These are phyloP conservation scores for Gopherus evgoodei DNA, from an alignment of 2,113 vertebrate genomes.

Conservation along the genomic window DNA sequence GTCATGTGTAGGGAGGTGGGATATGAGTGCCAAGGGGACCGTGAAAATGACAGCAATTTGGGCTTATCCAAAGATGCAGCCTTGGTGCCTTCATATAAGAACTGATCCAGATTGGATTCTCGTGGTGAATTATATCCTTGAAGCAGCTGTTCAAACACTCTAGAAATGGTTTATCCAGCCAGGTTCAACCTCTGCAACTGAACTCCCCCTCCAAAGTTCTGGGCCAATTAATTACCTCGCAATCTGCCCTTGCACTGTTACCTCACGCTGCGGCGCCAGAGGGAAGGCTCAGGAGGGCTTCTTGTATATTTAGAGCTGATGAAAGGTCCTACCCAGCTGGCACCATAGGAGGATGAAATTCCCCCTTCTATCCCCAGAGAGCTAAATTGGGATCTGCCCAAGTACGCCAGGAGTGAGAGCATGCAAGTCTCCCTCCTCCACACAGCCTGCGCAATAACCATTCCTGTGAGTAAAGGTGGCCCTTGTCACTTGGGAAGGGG, in stretches of 20 bases:
- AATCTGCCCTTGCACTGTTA: background rate
- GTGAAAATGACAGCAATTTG: background rate
- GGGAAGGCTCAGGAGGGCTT: background rate
- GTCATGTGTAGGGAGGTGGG: background rate
- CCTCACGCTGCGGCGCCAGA: background rate
- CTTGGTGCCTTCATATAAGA: background rate
- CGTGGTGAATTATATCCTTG: background rate
- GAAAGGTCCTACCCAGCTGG: background rate
- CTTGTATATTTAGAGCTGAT: background rate
- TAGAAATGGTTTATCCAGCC: background rate
- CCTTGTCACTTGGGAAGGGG: background rate
- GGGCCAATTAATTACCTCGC: background rate
- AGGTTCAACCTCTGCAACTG: background rate
- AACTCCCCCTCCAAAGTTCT: background rate
- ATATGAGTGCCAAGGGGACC: background rate
- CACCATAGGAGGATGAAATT: background rate
- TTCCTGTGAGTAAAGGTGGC: background rate
- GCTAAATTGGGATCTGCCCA: background rate
- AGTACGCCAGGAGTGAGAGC: background rate
- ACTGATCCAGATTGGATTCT: background rate
- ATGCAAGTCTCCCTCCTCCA: background rate
- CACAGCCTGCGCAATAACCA: background rate
- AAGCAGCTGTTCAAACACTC: conserved; percentile 8
- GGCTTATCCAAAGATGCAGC: background rate
- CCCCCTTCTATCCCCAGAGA: background rate